Conservation (phyloP, 2,797 vertebrate species). For the Rhyacichthys aspro region DNA sequence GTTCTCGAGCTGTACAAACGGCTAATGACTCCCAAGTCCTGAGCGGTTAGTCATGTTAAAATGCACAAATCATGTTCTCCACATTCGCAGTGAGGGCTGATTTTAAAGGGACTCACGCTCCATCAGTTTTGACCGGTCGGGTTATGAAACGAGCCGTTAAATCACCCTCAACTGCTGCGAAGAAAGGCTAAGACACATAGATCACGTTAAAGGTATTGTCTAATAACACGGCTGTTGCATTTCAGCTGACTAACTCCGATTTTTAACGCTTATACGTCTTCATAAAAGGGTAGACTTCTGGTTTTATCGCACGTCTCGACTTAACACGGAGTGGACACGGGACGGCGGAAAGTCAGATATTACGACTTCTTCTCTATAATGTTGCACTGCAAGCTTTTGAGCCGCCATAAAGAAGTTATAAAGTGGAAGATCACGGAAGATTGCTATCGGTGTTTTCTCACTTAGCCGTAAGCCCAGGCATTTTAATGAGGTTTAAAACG, state of each 20-base stretch:
- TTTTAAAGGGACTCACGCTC: too few species aligned
- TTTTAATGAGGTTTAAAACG: too few species aligned
- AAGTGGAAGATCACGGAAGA: too few species aligned
- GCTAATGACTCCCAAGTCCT: slow-evolving; percentile 4
- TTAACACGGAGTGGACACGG: background rate
- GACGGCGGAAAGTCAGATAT: background rate
- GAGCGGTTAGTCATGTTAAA: slow-evolving; percentile 5
- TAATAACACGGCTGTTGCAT: slow-evolving; percentile 5
- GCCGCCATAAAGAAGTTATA: background rate
- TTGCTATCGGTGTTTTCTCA: too few species aligned
- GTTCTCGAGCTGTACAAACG: slow-evolving; percentile 7
- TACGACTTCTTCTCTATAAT: background rate
- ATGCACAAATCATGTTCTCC: background rate
- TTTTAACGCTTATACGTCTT: background rate
- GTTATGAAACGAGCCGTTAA: slow-evolving; percentile 1
- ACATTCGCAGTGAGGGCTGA: too few species aligned
- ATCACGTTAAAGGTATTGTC: slow-evolving; percentile 14
- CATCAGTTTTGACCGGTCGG: background rate
- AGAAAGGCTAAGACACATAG: slow-evolving; percentile 11
- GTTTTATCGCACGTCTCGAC: too few species aligned
- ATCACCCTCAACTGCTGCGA: slow-evolving; percentile 9
- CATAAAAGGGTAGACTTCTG: background rate
- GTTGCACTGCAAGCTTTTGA: background rate
- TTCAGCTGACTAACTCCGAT: slow-evolving; percentile 3
- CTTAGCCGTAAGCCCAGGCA: too few species aligned